These are phyloP conservation scores for Spinus olivaceus DNA, from an alignment of 2,797 vertebrate genomes.

Conservation along the genomic window DNA sequence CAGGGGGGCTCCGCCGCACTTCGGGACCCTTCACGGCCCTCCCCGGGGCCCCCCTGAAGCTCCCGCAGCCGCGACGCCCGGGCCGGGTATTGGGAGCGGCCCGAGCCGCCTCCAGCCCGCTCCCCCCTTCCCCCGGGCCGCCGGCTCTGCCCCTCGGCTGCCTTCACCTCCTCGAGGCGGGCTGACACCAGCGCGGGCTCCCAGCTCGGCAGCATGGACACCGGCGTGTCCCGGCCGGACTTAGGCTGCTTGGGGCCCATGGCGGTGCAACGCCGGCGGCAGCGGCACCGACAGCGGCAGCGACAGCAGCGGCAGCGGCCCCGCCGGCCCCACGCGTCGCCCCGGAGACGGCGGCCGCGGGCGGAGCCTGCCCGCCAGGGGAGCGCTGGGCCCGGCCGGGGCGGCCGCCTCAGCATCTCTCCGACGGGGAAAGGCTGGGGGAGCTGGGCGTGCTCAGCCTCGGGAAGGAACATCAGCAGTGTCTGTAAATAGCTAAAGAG, in stretches of 20 bases:
- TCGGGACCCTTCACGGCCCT: neutral
- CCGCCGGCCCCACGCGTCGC: neutral
- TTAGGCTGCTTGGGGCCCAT: conserved; percentile 70
- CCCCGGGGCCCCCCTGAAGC: too few species aligned
- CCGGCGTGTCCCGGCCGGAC: neutral
- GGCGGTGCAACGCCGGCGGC: neutral
- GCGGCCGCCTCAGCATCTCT: fast-evolving
- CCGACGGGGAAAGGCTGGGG: fast-evolving
- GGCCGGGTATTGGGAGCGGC: too few species aligned
- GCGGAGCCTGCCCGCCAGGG: neutral
- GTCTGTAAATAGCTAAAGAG: neutral
- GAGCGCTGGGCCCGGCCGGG: neutral
- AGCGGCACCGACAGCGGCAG: neutral
- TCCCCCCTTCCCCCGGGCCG: neutral
- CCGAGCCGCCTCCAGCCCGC: neutral
- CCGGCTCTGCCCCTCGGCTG: neutral
- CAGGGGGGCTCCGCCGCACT: neutral
- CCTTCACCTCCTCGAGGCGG: conserved; percentile 71
- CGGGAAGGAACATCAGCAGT: fast-evolving
- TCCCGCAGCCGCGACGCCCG: neutral
- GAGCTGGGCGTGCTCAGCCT: fast-evolving
- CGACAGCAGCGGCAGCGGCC: fast-evolving
- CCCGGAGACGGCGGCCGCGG: neutral
- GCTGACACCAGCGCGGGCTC: conserved; percentile 69
- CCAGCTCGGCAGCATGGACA: conserved; percentile 1